These are phyloP conservation scores for Poeciliopsis turneri DNA, from an alignment of 2,797 vertebrate species.

Conservation along the genomic window DNA sequence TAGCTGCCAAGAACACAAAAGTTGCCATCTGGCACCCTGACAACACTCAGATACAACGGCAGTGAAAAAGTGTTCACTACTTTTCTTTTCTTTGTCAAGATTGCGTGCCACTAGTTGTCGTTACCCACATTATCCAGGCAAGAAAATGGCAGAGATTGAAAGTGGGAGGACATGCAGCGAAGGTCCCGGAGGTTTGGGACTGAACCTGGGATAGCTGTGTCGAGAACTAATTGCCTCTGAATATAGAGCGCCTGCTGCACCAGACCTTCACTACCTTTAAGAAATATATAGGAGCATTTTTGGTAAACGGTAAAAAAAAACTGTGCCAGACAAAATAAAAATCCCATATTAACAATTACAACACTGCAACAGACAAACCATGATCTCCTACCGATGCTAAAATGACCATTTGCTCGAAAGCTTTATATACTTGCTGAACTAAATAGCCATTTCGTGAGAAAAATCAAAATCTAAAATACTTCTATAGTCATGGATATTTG, in stretches of 20 bases:
- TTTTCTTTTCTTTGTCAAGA: background rate
- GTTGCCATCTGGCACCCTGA: background rate
- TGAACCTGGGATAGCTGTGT: background rate
- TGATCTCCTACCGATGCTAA: background rate
- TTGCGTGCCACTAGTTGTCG: background rate
- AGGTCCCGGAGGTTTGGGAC: background rate
- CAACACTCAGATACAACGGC: background rate
- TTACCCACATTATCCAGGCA: background rate
- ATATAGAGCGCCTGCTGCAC: background rate
- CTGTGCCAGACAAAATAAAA: background rate
- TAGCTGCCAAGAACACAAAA: background rate
- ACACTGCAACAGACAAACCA: background rate
- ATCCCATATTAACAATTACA: background rate
- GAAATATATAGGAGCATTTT: background rate
- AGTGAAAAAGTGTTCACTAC: background rate
- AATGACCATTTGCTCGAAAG: background rate
- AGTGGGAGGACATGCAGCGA: background rate
- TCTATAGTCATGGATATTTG: background rate
- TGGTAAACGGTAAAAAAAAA: background rate
- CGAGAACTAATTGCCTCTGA: background rate
- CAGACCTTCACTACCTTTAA: background rate
- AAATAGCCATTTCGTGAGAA: background rate
- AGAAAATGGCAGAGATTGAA: background rate
- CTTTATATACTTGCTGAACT: background rate
- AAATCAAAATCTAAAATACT: background rate